phyloP scores from a whole-genome alignment of 1,140 invertebrate genomes.

The Drosophila auraria region DNA sequence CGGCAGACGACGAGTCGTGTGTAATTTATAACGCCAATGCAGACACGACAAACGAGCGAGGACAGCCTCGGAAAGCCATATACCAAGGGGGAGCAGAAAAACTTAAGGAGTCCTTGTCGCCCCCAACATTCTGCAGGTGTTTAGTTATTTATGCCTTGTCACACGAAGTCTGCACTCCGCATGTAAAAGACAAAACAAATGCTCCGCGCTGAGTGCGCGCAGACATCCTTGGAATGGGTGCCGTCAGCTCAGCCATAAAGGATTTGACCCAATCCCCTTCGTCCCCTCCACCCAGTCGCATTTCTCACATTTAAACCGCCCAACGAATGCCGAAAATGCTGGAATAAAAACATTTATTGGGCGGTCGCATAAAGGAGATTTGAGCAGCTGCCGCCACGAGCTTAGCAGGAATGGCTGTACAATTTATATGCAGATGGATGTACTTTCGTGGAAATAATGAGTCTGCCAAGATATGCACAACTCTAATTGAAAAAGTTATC shows the following conservation, averaged over 20 bases:
- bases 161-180: conserved; percentile 60
- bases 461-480: conserved; percentile 27
- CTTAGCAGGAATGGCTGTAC: conserved; percentile 26
- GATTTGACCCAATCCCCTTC: conserved; percentile 62
- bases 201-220: conserved; percentile 40
- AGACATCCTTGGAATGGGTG: conserved; percentile 36
- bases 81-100: conserved; percentile 2
- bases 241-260: conserved; percentile 28
- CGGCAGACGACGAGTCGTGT: conserved; percentile 54
- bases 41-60: conserved; percentile 64
- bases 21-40: conserved; percentile 76
- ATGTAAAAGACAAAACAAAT: conserved; percentile 70
- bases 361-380: conserved; percentile 44
- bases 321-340: conserved; percentile 45
- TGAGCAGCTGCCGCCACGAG: conserved; percentile 27
- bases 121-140: conserved; percentile 75
- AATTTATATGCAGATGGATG: conserved; percentile 32
- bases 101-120: conserved; percentile 32
- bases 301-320: conserved; percentile 43
- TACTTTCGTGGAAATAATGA: conserved; percentile 25
- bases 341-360: conserved; percentile 65
- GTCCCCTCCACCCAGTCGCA: conserved; percentile 5
- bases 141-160: conserved; percentile 83
- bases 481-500: conserved; percentile 53
- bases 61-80: conserved; percentile 37